phyloP scores from a whole-genome alignment of 2,113 vertebrate genomes.

The Garra rufa region DNA sequence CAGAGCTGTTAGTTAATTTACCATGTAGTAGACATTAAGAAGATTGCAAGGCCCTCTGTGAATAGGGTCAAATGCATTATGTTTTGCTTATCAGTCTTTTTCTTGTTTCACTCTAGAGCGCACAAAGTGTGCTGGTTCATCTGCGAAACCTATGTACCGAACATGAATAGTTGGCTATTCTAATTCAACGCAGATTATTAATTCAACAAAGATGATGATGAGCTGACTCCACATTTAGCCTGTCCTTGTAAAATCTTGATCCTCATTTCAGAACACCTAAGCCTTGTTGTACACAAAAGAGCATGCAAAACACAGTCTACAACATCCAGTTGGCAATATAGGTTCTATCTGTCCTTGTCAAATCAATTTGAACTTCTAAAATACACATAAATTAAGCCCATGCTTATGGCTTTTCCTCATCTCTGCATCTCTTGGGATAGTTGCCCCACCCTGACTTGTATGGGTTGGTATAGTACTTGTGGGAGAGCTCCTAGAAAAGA shows the following conservation, averaged over 20 bases:
- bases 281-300: neutral
- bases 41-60: neutral
- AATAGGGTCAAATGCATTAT: neutral
- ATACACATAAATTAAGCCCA: neutral
- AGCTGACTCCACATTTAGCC: neutral
- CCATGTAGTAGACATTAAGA: neutral
- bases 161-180: neutral
- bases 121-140: neutral
- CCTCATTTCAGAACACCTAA: neutral
- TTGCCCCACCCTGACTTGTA: constrained; percentile 47
- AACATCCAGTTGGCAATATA: neutral
- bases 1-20: neutral
- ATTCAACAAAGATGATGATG: neutral
- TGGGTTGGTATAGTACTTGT: neutral
- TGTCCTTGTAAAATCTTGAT: neutral
- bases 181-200: neutral
- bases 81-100: neutral
- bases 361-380: neutral
- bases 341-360: neutral
- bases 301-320: neutral
- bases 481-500: constrained; percentile 23
- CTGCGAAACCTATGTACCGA: neutral
- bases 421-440: constrained; percentile 6
- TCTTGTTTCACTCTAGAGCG: constrained; percentile 4
- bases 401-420: neutral